phyloP scores from a whole-genome alignment of 2,888 invertebrate species.

The Yponomeuta malinellus region DNA sequence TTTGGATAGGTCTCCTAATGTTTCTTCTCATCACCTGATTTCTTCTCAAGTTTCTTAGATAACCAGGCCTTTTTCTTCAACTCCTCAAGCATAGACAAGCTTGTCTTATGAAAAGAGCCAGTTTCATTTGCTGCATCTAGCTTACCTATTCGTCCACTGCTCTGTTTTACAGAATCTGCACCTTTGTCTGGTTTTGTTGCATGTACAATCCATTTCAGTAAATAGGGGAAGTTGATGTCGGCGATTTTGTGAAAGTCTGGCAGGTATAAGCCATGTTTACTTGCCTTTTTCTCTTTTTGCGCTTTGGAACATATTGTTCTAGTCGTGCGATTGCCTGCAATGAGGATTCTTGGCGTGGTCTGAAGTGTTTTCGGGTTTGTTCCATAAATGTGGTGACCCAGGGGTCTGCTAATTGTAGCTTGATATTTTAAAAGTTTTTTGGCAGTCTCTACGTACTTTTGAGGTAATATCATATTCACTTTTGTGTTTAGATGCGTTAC shows the following conservation, averaged over 20 bases:
- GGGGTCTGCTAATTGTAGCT: neutral
- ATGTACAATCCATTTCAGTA: neutral
- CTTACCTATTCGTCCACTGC: neutral
- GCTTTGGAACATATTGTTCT: neutral
- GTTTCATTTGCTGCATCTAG: neutral
- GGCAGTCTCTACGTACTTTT: neutral
- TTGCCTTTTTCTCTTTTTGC: neutral
- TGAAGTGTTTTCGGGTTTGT: neutral
- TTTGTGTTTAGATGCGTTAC: neutral
- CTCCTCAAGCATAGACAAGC: neutral
- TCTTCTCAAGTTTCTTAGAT: constrained; percentile 12
- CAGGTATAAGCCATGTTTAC: neutral
- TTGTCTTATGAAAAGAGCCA: neutral
- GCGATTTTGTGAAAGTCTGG: neutral
- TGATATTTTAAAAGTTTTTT: neutral
- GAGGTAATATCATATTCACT: neutral
- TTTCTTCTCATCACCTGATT: constrained; percentile 15
- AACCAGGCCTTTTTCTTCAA: neutral
- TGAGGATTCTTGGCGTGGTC: too few species aligned
- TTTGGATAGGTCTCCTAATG: neutral
- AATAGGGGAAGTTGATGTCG: neutral
- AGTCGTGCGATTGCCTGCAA: neutral
- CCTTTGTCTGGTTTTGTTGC: neutral
- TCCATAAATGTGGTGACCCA: neutral
- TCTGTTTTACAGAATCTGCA: neutral